Conservation (phyloP, 2,113 vertebrate species). For the Lasiurus cinereus region DNA sequence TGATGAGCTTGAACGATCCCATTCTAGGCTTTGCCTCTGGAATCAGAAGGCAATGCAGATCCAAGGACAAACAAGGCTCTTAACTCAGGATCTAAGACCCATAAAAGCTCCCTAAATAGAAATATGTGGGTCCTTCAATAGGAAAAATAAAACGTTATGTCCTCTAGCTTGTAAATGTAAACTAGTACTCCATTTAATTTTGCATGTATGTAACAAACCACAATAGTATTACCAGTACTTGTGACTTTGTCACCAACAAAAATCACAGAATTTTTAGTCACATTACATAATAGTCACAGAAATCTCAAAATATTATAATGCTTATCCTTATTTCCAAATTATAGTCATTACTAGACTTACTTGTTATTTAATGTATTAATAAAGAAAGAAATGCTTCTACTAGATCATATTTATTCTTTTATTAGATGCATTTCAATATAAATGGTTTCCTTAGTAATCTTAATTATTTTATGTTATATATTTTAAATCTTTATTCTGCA, state of each 20-base stretch:
- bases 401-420: background rate
- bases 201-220: background rate
- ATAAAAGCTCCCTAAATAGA: background rate
- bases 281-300: background rate
- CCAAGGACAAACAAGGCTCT: background rate
- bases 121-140: background rate
- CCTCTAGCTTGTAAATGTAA: background rate
- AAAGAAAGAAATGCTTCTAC: conserved; percentile 41
- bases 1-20: background rate
- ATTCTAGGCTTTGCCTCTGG: background rate
- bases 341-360: background rate
- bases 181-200: background rate
- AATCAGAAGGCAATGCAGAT: background rate
- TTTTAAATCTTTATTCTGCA: conserved; percentile 9
- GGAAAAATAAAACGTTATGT: background rate
- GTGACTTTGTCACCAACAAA: conserved; percentile 20
- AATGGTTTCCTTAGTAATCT: background rate
- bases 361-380: conserved; percentile 42
- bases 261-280: background rate
- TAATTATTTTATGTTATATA: conserved; percentile 19
- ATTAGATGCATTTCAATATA: background rate
- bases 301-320: conserved; percentile 49
- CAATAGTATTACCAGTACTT: background rate
- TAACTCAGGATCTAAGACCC: background rate
- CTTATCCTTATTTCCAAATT: conserved; percentile 27